These are phyloP conservation scores for Pogonomyrmex barbatus DNA, from an alignment of 1,140 invertebrate species.

Conservation along the genomic window DNA sequence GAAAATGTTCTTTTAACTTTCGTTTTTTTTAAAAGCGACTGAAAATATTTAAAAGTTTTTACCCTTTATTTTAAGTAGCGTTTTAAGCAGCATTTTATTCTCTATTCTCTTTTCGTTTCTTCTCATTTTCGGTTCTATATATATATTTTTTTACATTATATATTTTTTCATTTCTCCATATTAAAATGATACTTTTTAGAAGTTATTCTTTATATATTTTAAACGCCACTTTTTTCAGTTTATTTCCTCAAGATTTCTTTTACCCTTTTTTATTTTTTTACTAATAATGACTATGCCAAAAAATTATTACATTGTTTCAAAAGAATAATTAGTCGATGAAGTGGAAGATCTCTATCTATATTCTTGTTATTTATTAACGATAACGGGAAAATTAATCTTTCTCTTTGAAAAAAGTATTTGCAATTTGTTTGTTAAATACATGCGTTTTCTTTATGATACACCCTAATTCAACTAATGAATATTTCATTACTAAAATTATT, in stretches of 20 bases:
- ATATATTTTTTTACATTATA: not conserved
- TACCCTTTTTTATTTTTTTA: not conserved
- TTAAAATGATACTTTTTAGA: slow-evolving; percentile 15
- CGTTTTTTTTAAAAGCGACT: slow-evolving; percentile 10
- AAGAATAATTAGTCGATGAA: not conserved
- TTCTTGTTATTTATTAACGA: slow-evolving; percentile 16
- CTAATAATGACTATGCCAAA: not conserved
- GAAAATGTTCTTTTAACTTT: slow-evolving; percentile 17
- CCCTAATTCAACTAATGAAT: slow-evolving; percentile 56
- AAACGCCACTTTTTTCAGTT: not conserved
- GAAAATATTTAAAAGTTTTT: slow-evolving; percentile 12
- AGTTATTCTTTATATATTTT: slow-evolving; percentile 11
- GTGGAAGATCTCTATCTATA: not conserved
- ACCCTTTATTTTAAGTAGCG: not conserved
- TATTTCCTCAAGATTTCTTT: not conserved
- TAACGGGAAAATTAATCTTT: slow-evolving; percentile 53
- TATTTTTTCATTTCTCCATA: not conserved
- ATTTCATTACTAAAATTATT: slow-evolving; percentile 28
- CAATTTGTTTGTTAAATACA: slow-evolving; percentile 25
- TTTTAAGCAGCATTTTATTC: not conserved
- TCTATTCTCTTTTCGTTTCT: not conserved
- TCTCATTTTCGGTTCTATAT: not conserved
- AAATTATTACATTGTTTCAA: slow-evolving; percentile 23
- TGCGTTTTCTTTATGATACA: slow-evolving; percentile 7
- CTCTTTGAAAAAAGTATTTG: not conserved